Percentiles rank a stretch among this genome's conserved stretches.
These are phyloP conservation scores for Mycteria americana DNA, from an alignment of 2,797 vertebrate genomes.

Conservation along the genomic window DNA sequence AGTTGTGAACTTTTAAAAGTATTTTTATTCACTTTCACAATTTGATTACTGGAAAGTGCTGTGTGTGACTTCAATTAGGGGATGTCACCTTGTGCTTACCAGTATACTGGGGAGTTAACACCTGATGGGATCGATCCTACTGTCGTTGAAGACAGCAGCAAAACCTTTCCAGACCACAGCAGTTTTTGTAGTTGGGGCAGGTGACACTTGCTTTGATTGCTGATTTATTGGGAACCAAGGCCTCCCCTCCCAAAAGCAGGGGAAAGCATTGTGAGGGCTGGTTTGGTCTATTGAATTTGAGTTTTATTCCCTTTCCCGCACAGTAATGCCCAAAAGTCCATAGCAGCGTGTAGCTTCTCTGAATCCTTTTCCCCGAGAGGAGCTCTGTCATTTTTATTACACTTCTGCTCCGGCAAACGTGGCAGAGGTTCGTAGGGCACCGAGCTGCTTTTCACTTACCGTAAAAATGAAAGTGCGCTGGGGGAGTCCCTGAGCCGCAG, in stretches of 20 bases:
- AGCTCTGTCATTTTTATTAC: not conserved
- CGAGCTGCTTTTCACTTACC: not conserved
- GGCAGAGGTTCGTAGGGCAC: not conserved
- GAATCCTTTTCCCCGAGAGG: not conserved
- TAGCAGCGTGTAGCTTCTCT: not conserved
- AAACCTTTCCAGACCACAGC: not conserved
- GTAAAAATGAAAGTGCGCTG: not conserved
- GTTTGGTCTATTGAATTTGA: not conserved
- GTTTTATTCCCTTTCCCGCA: not conserved
- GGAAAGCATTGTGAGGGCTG: not conserved
- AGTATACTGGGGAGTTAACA: not conserved
- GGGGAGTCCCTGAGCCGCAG: not conserved
- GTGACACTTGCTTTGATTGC: not conserved
- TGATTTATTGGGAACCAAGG: not conserved
- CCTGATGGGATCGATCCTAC: not conserved
- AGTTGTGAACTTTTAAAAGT: not conserved
- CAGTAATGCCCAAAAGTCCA: not conserved
- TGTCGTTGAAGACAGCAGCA: not conserved
- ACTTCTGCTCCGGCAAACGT: accelerated
- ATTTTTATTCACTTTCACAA: not conserved
- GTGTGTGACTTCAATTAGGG: not conserved
- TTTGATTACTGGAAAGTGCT: not conserved
- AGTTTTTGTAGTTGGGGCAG: not conserved
- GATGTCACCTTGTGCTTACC: not conserved
- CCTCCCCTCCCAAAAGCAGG: not conserved